These are phyloP conservation scores for Aleiodes testaceus DNA, from an alignment of 2,888 invertebrate species.

Conservation along the genomic window DNA sequence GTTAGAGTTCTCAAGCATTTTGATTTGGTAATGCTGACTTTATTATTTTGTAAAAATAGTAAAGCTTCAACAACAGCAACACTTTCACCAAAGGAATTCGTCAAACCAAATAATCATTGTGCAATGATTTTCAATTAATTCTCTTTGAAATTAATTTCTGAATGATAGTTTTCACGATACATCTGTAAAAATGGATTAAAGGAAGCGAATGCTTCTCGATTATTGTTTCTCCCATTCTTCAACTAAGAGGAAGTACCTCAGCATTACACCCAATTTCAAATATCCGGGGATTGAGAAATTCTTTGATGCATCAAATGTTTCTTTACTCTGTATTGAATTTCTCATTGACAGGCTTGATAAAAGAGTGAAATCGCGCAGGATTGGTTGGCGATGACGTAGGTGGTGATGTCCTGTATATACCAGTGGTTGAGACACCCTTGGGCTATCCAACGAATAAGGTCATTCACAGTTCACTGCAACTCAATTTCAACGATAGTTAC, in stretches of 20 bases:
- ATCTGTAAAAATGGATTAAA: too few species aligned
- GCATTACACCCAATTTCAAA: conserved; percentile 54
- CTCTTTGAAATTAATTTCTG: too few species aligned
- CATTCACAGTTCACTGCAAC: conserved; percentile 62
- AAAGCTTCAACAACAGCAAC: too few species aligned
- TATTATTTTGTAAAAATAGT: too few species aligned
- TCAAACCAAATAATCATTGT: too few species aligned
- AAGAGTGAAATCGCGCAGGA: background rate
- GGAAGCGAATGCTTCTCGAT: background rate
- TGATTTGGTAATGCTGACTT: too few species aligned
- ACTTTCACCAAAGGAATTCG: too few species aligned
- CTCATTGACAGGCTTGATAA: conserved; percentile 19
- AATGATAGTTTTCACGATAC: too few species aligned
- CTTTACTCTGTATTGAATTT: conserved; percentile 24
- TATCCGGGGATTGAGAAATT: conserved; percentile 51
- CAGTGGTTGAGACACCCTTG: conserved; percentile 19
- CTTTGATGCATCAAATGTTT: conserved; percentile 10
- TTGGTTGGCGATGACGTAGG: conserved; percentile 4
- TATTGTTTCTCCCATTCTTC: background rate
- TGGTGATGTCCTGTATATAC: conserved; percentile 8
- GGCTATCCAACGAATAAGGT: conserved; percentile 56
- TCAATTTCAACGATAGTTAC: conserved; percentile 62
- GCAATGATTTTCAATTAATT: too few species aligned
- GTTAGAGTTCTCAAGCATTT: too few species aligned
- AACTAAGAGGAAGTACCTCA: background rate